These are phyloP conservation scores for Hippocampus mohnikei DNA, from an alignment of 2,113 vertebrate genomes.

Conservation along the genomic window DNA sequence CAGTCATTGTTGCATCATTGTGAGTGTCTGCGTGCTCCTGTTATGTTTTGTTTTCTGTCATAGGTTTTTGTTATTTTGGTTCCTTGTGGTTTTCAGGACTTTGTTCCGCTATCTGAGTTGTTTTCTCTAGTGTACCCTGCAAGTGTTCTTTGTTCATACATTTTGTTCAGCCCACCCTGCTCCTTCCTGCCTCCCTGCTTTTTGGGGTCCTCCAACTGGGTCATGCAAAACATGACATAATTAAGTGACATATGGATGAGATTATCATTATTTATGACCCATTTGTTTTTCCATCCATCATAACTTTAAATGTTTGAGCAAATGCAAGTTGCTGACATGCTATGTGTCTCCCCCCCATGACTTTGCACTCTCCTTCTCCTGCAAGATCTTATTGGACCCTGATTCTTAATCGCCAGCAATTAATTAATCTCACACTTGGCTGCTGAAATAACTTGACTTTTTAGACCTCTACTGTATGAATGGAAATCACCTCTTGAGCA, in stretches of 20 bases:
- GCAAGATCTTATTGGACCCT: constrained; percentile 36
- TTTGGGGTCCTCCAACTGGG: too few relatives aligned
- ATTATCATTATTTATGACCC: constrained; percentile 51
- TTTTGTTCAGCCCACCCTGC: too few relatives aligned
- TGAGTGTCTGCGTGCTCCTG: too few relatives aligned
- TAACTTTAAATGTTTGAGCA: constrained; percentile 35
- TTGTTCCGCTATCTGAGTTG: too few relatives aligned
- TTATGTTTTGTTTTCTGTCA: too few relatives aligned
- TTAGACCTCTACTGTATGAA: constrained; percentile 63
- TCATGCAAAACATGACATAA: too few relatives aligned
- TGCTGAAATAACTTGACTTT: constrained; percentile 70
- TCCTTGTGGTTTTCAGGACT: too few relatives aligned
- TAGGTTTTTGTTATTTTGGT: too few relatives aligned
- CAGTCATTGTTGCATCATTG: too few relatives aligned
- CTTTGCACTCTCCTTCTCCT: background rate
- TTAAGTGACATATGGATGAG: constrained; percentile 30
- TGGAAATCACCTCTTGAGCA: constrained; percentile 56
- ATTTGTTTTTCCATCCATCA: constrained; percentile 32
- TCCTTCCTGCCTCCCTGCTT: too few relatives aligned
- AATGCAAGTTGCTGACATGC: constrained; percentile 46
- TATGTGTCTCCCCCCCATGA: background rate
- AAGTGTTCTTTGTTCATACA: too few relatives aligned
- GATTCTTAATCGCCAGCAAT: constrained; percentile 65
- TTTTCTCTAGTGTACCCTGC: too few relatives aligned
- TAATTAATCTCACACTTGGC: constrained; percentile 75